phyloP scores from a whole-genome alignment of 2,113 vertebrate species.

The Larimichthys crocea region DNA sequence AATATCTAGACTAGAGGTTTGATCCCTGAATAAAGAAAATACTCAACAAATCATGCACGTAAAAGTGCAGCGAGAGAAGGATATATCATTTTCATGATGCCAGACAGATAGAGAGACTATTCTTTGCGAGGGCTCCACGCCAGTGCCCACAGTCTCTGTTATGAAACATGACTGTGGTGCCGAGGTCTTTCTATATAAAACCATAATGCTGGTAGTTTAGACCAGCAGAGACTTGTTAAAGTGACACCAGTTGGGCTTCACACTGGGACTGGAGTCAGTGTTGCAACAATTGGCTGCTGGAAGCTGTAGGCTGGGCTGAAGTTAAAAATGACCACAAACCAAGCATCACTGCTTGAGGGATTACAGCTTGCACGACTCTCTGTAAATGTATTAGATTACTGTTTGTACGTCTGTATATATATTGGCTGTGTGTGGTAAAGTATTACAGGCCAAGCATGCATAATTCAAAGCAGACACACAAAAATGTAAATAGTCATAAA shows the following conservation, averaged over 20 bases:
- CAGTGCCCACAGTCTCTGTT: conserved; percentile 54
- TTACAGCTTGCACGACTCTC: background rate
- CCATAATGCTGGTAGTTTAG: conserved; percentile 20
- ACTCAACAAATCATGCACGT: background rate
- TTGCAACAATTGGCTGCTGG: background rate
- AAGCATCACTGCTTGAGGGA: background rate
- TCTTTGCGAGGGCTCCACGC: conserved; percentile 14
- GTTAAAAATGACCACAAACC: conserved; percentile 22
- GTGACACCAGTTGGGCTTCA: conserved; percentile 19
- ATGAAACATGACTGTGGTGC: conserved; percentile 29
- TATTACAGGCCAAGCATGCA: background rate
- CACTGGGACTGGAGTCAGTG: background rate
- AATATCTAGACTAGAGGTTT: conserved; percentile 3
- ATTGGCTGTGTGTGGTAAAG: background rate
- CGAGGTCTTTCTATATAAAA: conserved; percentile 22
- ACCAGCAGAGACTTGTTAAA: conserved; percentile 23
- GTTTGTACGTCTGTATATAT: background rate
- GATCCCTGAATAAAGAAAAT: background rate
- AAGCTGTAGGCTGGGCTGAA: background rate
- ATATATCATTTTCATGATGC: conserved; percentile 7
- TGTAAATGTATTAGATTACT: background rate
- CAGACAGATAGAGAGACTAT: conserved; percentile 24
- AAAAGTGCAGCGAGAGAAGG: background rate
- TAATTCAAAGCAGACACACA: conserved; percentile 21
- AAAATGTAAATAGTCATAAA: background rate